Conservation (phyloP, 2,797 vertebrate species). For the Poliocrania exsul region DNA sequence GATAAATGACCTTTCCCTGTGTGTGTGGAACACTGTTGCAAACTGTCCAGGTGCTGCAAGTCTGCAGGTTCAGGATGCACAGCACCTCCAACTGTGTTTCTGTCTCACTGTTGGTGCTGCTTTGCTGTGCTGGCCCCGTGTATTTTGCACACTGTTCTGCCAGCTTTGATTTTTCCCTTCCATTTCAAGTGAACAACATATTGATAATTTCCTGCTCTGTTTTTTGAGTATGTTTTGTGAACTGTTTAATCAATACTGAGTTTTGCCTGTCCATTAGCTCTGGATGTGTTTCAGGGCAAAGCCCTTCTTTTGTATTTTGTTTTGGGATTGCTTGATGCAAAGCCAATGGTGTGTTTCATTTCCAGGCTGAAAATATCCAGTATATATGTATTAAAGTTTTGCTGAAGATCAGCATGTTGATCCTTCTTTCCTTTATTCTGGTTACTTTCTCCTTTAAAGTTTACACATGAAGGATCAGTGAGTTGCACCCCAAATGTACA, state of each 20-base stretch:
- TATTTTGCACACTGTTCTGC: neutral
- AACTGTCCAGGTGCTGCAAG: neutral
- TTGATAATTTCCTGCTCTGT: neutral
- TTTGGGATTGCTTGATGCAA: neutral
- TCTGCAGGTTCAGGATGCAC: neutral
- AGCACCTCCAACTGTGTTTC: neutral
- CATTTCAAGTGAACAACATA: neutral
- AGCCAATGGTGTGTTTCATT: neutral
- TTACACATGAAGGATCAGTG: neutral
- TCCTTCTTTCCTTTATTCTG: neutral
- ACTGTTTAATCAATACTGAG: neutral
- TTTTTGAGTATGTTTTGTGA: neutral
- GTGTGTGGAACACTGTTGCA: neutral
- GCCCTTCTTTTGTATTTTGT: neutral
- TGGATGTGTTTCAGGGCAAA: neutral
- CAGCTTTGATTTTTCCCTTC: neutral
- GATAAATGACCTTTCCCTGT: neutral
- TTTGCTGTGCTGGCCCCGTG: accelerated
- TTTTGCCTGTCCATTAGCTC: neutral
- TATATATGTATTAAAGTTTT: neutral
- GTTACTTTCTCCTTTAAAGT: neutral
- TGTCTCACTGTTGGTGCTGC: neutral
- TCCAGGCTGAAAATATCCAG: neutral
- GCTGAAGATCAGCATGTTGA: neutral
- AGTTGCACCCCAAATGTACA: neutral